Conservation (phyloP, 2,797 vertebrate species). For the Carduelis carduelis region DNA sequence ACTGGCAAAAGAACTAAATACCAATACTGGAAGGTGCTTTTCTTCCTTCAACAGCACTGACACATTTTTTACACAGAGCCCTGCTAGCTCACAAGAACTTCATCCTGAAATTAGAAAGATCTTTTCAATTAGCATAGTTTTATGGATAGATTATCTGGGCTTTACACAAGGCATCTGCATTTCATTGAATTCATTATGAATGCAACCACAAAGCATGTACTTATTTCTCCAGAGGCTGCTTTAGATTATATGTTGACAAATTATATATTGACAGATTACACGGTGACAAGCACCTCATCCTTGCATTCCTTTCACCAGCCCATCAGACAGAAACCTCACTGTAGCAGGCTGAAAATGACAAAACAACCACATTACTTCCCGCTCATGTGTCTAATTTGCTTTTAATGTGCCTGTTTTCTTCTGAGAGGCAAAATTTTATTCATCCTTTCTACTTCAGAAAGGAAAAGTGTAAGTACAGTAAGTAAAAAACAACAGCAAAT, state of each 20-base stretch:
- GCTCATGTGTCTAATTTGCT: not conserved
- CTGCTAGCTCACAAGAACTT: not conserved
- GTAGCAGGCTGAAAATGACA: not conserved
- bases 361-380: not conserved
- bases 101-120: not conserved
- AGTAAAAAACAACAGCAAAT: not conserved
- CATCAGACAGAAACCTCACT: not conserved
- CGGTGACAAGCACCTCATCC: not conserved
- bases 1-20: not conserved
- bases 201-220: not conserved
- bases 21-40: not conserved
- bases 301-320: conserved; percentile 5
- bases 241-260: conserved; percentile 28
- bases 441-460: not conserved
- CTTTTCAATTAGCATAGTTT: not conserved
- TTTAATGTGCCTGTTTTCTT: not conserved
- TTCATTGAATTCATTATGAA: not conserved
- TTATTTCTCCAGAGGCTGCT: not conserved
- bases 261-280: conserved; percentile 14
- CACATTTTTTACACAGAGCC: not conserved
- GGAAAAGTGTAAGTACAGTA: not conserved
- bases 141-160: not conserved
- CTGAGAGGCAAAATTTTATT: not conserved
- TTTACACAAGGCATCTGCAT: not conserved
- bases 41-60: not conserved